Base-by-base conservation (phyloP, 37 sponge, comb jelly and placozoan species). In the Diacarnus erythraeanus region DNA sequence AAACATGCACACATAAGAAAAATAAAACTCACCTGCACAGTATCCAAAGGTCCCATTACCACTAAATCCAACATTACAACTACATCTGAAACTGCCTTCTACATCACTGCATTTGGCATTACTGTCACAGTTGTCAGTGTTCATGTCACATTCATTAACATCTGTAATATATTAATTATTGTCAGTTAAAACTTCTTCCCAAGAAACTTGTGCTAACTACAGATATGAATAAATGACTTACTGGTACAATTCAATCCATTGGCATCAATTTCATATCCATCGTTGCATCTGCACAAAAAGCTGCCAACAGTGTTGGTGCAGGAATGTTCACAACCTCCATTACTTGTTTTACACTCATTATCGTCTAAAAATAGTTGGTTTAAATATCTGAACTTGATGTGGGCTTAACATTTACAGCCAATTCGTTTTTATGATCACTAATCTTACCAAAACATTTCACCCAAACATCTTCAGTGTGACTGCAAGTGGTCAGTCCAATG, bases 301-400 rank as follows among this genome's bases (percentile, higher is more conserved):
- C 78, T 84, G 31, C 85, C 85, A 69, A 60, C 56, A 0, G 60
- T 71, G 82, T 87, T 76, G 71, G 25, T 59, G 58, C 87, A 87
- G 51, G 47, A 74, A 5, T 87, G 87, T 3, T 39, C 59, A 69
- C 87, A 87, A n/a, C 67, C 57, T 29, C 58, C 70, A 71, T 77
- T 78, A 23, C 25, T 60, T 3, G 37, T 68, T 0, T n/a, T 35
- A 47, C 84, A 79, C 63, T 84, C 84, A 39, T 89, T 75, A 66
- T 40, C 67, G 41, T 82, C 88, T 88, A 26, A 18, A 65, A 60
- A 54, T 54, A 65, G 17, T 20, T 54, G 17, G 56, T 20, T 54
- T 17, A 54, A 20, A 10, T 54, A 54, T 17, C 10, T 17, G 10
- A 17, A 20, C 56, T 17, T 54, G 10, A n/a, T n/a, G n/a, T n/a